phyloP scores from a whole-genome alignment of 2,113 vertebrate genomes.

The Rissa tridactyla region DNA sequence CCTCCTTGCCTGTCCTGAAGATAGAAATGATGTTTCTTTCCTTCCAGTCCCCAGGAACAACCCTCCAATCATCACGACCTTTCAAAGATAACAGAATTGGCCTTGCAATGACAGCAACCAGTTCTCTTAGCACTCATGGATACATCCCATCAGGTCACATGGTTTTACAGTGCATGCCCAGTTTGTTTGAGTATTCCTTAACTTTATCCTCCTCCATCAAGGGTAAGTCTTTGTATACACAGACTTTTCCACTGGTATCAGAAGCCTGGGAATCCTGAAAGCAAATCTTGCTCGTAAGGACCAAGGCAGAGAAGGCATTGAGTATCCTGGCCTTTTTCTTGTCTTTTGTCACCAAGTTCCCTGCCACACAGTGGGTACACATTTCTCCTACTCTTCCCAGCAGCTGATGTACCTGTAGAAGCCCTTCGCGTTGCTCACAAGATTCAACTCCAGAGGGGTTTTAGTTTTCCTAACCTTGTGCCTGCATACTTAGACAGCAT shows the following conservation, averaged over 20 bases:
- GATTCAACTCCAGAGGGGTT: background rate
- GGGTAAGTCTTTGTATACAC: accelerated
- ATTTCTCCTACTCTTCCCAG: background rate
- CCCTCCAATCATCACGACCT: background rate
- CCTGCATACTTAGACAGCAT: background rate
- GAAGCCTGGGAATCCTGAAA: background rate
- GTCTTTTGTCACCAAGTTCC: background rate
- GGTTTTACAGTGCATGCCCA: background rate
- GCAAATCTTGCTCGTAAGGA: background rate
- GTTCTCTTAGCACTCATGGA: background rate
- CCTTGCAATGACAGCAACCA: background rate
- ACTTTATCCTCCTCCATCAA: background rate
- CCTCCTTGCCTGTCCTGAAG: background rate
- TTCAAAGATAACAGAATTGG: background rate
- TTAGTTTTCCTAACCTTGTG: background rate
- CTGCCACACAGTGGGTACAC: background rate
- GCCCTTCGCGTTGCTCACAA: background rate
- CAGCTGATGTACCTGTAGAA: background rate
- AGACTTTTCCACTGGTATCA: background rate
- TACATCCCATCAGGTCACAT: background rate
- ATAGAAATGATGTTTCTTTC: background rate
- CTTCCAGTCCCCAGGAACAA: background rate
- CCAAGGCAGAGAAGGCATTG: background rate
- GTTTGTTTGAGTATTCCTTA: background rate
- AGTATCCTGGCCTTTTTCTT: background rate